Evolutionary conservation across 2,888 invertebrate genomes (phyloP).

Genomic region (Caenorhabditis plicata): DNA sequence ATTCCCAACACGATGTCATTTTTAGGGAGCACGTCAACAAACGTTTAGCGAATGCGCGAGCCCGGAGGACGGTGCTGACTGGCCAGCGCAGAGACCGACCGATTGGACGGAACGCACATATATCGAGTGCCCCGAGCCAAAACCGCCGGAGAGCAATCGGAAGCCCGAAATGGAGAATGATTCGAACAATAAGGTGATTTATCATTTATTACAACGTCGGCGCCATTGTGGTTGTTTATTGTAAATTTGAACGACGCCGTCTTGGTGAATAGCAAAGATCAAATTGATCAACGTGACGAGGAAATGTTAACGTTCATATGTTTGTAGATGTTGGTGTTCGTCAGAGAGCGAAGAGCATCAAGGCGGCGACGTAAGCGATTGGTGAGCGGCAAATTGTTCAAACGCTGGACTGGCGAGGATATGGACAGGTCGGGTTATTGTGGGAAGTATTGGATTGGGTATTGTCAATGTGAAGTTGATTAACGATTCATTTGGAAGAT

Average conservation of each 20-base stretch:
- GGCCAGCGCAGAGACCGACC: slow-evolving; percentile 24
- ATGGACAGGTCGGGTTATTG: slow-evolving; percentile 49
- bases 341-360: slow-evolving; percentile 37
- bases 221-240: no score
- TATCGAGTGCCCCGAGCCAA: slow-evolving; percentile 53
- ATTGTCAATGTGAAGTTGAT: no score
- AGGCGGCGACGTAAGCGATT: slow-evolving; percentile 43
- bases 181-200: slow-evolving; percentile 42
- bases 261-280: no score
- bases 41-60: slow-evolving; percentile 43
- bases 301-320: neutral
- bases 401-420: slow-evolving; percentile 62
- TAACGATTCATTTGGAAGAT: no score
- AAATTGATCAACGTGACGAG: no score
- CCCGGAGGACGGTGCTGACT: slow-evolving; percentile 41
- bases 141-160: slow-evolving; percentile 40
- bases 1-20: neutral
- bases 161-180: slow-evolving; percentile 45
- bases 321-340: slow-evolving; percentile 46
- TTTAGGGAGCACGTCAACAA: slow-evolving; percentile 37
- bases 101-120: slow-evolving; percentile 50
- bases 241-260: no score
- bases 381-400: slow-evolving; percentile 55
- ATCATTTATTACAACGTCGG: no score
- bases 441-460: no score